Conservation (phyloP, 53 echinoderm and acorn worm genomes). For the Paracentrotus lividus region DNA sequence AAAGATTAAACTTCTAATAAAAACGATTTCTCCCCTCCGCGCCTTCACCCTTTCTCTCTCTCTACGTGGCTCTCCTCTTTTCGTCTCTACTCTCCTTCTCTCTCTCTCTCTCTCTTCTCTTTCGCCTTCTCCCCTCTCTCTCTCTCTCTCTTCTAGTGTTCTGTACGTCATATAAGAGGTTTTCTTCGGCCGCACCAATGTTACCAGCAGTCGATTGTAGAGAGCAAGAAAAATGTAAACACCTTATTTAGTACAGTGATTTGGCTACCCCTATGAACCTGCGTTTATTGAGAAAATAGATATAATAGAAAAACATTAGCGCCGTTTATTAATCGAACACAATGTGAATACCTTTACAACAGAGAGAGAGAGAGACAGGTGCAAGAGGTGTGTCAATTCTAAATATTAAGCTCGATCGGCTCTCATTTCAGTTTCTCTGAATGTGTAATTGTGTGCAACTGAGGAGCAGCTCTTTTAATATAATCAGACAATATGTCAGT, state of each 20-base stretch:
- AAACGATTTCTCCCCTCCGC: neutral
- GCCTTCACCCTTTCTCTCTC: neutral
- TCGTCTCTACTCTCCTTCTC: neutral
- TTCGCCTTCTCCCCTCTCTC: neutral
- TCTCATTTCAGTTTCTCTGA: neutral
- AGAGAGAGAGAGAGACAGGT: neutral
- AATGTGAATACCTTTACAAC: constrained; percentile 15
- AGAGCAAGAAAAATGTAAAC: neutral
- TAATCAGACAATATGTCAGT: too few relatives aligned
- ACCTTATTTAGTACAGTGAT: constrained; percentile 19
- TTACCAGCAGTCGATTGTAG: neutral
- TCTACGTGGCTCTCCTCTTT: neutral
- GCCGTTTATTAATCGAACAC: constrained; percentile 21
- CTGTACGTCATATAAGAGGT: neutral
- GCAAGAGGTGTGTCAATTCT: neutral
- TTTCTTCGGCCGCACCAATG: neutral
- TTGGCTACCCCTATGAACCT: constrained; percentile 17
- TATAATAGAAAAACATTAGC: neutral
- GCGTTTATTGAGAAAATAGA: too few relatives aligned
- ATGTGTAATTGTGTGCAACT: too few relatives aligned
- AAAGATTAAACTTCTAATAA: too few relatives aligned
- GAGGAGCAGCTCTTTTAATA: too few relatives aligned
- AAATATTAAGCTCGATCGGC: neutral
- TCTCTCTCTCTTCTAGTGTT: neutral
- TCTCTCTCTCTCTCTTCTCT: neutral